Conservation (phyloP, 2,113 vertebrate genomes). For the Vanacampus margaritifer region DNA sequence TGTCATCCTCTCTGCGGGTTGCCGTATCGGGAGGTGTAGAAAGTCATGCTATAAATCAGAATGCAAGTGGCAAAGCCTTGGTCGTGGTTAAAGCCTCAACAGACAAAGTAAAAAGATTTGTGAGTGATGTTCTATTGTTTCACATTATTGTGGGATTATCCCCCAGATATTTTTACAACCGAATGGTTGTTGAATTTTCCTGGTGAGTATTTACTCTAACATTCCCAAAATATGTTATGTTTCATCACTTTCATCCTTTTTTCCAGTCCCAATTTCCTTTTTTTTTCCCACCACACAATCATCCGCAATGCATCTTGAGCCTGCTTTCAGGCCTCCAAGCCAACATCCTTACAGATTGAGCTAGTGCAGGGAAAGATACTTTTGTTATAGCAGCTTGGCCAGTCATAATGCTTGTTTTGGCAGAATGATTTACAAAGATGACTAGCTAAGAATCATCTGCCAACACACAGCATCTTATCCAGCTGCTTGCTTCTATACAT, state of each 20-base stretch:
- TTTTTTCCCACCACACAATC: not conserved
- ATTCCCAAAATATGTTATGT: not conserved
- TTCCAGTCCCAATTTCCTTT: not conserved
- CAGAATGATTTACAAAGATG: slow-evolving; percentile 14
- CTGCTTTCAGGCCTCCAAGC: slow-evolving; percentile 9
- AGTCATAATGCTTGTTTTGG: slow-evolving; percentile 46
- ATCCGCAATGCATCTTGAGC: not conserved
- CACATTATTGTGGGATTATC: slow-evolving; percentile 7
- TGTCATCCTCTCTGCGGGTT: slow-evolving; percentile 63
- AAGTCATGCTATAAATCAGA: slow-evolving; percentile 53
- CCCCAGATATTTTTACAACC: not conserved
- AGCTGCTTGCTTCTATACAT: slow-evolving; percentile 30
- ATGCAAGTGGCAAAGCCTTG: slow-evolving; percentile 56
- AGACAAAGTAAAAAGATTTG: not conserved
- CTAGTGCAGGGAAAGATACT: slow-evolving; percentile 18
- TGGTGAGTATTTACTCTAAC: not conserved
- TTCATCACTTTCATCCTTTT: not conserved
- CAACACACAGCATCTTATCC: slow-evolving; percentile 32
- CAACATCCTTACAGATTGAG: slow-evolving; percentile 1
- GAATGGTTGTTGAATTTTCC: not conserved
- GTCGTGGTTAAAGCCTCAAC: slow-evolving; percentile 38
- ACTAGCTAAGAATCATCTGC: slow-evolving; percentile 27
- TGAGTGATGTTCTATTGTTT: slow-evolving; percentile 19
- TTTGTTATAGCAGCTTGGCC: slow-evolving; percentile 15
- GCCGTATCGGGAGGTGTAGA: slow-evolving; percentile 62